Evolutionary conservation across 1,140 invertebrate genomes (phyloP).

Genomic region (Tenebrio molitor): DNA sequence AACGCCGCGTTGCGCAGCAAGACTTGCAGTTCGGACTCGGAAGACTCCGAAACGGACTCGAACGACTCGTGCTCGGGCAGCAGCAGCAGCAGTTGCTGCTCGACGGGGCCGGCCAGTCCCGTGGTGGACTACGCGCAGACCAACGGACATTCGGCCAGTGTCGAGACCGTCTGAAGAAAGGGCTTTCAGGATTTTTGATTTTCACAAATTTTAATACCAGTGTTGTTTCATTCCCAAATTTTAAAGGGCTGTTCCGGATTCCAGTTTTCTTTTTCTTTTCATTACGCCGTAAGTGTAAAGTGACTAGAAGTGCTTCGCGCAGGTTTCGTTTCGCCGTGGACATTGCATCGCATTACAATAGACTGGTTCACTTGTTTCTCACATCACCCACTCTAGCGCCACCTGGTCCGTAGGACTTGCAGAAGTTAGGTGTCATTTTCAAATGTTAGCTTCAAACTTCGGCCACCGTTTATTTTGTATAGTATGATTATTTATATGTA

Average conservation of each 20-base stretch:
- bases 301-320: conserved; percentile 1
- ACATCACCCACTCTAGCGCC: background rate
- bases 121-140: conserved; percentile 55
- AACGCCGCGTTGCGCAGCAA: conserved; percentile 66
- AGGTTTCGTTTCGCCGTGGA: conserved; percentile 5
- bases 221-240: conserved; percentile 36
- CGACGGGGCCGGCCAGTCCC: conserved; percentile 46
- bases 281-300: conserved; percentile 13
- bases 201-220: conserved; percentile 26
- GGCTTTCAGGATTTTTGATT: conserved; percentile 22
- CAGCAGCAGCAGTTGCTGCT: conserved; percentile 52
- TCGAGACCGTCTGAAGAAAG: conserved; percentile 52
- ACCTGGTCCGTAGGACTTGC: background rate
- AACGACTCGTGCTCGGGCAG: conserved; percentile 57
- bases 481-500: conserved; percentile 35
- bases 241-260: conserved; percentile 29
- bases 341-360: conserved; percentile 20
- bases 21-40: conserved; percentile 65
- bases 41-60: conserved; percentile 72
- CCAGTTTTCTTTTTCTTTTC: conserved; percentile 3
- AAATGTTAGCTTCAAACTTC: conserved; percentile 9
- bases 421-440: background rate
- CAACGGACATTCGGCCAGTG: conserved; percentile 57
- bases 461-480: conserved; percentile 26
- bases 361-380: background rate